Base-by-base conservation (phyloP, 2,888 invertebrate species). In the Netelia melanura region DNA sequence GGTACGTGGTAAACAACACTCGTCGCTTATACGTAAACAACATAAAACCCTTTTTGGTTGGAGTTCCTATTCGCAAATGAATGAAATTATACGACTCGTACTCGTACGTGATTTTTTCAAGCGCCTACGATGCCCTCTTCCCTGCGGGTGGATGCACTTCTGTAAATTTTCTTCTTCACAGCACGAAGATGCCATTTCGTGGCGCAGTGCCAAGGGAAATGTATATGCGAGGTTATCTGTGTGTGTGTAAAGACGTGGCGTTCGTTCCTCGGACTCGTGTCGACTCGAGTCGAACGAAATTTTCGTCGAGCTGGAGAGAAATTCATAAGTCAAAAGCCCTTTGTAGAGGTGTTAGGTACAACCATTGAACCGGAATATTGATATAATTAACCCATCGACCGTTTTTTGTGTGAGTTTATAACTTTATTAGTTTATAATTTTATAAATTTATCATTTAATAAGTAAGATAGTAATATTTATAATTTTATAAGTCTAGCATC, bases 141-240 rank as follows among this genome's bases (percentile, higher is more conserved):
- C 54, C 43, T 44, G 56, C 64, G 70, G 64, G 70, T 65, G 64
- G 71, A 76, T 64, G 65, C 81, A 71, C 81, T 54, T 58, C 10
- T 30, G 3, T 54, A 43, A 56, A 82, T 44, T 82, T 71, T 76
- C 62, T 64, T 78, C 61, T 58, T 54, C 11, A 9, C 62, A 56
- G 44, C 71, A 58, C 76, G 44, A 76, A 76, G 64, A 82, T 71
- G 81, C 70, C 58, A 64, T 77, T 71, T 48, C 81, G 62, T 82
- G 81, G 81, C 76, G 71, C 56, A 21, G 30, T 30, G 81, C 81
- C 81, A 82, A 76, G 71, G 48, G 54, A 82, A 76, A 71, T 64
- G 70, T 71, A 70, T 68, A 25, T 48, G 58, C 30, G 3, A n/a
- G 17, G 58, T 21, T 11, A 54, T 71, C 30, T 56, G 11, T 56